phyloP scores from a whole-genome alignment of 2,113 vertebrate species.

The Alosa alosa region DNA sequence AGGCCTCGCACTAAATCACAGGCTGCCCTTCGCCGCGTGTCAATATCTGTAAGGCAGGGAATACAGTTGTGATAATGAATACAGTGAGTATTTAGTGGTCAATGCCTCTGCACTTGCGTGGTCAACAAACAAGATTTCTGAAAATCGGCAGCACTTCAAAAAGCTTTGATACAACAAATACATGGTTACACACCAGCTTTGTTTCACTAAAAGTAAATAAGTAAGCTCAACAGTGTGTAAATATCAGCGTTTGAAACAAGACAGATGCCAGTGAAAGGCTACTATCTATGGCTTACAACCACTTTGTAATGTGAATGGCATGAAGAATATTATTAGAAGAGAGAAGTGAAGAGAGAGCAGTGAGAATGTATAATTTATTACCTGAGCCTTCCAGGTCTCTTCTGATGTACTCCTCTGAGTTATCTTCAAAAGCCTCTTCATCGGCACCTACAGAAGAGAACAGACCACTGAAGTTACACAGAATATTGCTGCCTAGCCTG shows the following conservation, averaged over 20 bases:
- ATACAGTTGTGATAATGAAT: background rate
- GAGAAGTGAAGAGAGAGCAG: background rate
- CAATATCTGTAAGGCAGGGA: constrained; percentile 79
- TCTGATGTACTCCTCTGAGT: constrained; percentile 97
- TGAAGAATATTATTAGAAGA: background rate
- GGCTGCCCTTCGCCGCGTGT: constrained; percentile 93
- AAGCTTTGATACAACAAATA: background rate
- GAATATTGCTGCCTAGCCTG: background rate
- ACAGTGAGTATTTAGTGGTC: background rate
- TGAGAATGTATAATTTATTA: constrained; percentile 56
- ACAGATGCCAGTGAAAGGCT: too few relatives aligned
- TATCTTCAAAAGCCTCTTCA: constrained; percentile 99
- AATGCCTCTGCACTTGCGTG: background rate
- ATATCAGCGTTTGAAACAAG: background rate
- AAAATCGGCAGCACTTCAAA: background rate
- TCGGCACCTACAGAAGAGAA: constrained; percentile 80
- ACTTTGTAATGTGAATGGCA: background rate
- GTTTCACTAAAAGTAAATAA: background rate
- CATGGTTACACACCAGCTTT: background rate
- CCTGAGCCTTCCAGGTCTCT: constrained; percentile 98
- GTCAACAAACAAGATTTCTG: background rate
- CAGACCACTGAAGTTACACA: background rate
- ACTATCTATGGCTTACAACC: background rate
- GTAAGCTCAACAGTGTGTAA: background rate
- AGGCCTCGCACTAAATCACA: constrained; percentile 95